Evolutionary conservation across 2,113 vertebrate genomes (phyloP), one percentile per base, ranked within the genome.

Genomic region (Pachypanchax playfairii): DNA sequence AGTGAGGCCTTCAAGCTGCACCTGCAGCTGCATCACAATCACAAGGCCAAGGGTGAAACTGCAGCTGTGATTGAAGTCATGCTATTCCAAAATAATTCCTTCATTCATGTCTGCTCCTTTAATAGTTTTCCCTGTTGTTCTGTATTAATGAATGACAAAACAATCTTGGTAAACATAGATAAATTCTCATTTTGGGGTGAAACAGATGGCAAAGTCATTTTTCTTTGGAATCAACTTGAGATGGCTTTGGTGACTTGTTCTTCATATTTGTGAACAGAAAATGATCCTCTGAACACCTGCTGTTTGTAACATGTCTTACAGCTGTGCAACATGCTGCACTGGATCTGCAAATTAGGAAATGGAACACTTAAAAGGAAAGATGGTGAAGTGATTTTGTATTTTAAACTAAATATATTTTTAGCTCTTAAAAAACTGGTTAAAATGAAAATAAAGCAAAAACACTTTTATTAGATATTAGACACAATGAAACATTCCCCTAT

Each of bases 11-110:
- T 65, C 65, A 76, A 85, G 83, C 84, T 86, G 83, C 65, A 82
- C 56, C 53, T 21, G 9, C 81, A 85, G 79, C 87, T 84, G 84
- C 78, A 86, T 59, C 4, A 44, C 77, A 89, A 88, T 88, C 89
- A 88, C 29, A 53, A 63, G 72, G 68, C 56, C 67, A 68, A 46
- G 46, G 60, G 69, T 81, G 54, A 67, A 80, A 62, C 79, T 82
- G 65, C 77, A 84, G 83, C 83, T 83, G 79, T 76, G 77, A 87
- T 85, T 81, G 69, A 52, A 79, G 62, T 57, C 12, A 11, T 26
- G 72, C 64, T 73, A 53, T 44, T 57, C n/a, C 46, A 65, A 44
- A 69, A 68, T 26, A 17, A 48, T 15, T 41, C 42, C 31, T 53
- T 68, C 20, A 41, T 60, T 52, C 17, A 22, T 46, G 6, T n/a